Evolutionary conservation across 2,113 vertebrate species (phyloP), one percentile per base, ranked within the genome.

Genomic region (Microtus pennsylvanicus): DNA sequence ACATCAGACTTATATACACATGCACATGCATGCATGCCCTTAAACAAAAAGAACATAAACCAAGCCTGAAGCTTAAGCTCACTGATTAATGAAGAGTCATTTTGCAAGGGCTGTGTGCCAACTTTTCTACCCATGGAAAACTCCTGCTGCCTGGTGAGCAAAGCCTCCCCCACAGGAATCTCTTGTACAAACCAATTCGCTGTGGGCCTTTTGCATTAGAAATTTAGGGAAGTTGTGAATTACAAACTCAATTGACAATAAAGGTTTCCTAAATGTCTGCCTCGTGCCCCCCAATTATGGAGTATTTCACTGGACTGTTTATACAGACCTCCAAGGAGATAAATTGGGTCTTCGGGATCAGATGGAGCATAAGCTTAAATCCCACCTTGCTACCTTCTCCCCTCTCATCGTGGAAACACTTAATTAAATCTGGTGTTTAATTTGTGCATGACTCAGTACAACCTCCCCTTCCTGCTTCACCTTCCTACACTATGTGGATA

Each of bases 401-500:
- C 5, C 6, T 12, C 7, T 55, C 7, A 0, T 9, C 28, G 17
- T 81, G 61, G 50, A 65, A 87, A 74, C 61, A 13, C 38, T 55
- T 19, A 30, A 42, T 42, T 42, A 28, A 33, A 55, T 58, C 35
- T 47, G 38, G 30, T 45, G 16, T 76, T 87, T 0, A 0, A 2
- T 65, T 24, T 90, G 67, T 87, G 17, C 19, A 16, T 0, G 4
- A 3, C 28, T 10, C 1, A 7, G 35, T 0, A 2, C 77, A 72
- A 19, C 4, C 30, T 78, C 26, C 13, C 55, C 76, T 45, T 16
- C 6, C 50, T 26, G 42, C 28, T 38, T 83, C 26, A 77, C 22
- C 45, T 70, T 81, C 21, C 69, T 63, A 16, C 38, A 9, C 24
- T 2, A 0, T 21, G 28, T 10, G 10, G 10, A 13, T 30, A 38